Conservation (phyloP, 2,113 vertebrate genomes). For the Microcebus jonahi region DNA sequence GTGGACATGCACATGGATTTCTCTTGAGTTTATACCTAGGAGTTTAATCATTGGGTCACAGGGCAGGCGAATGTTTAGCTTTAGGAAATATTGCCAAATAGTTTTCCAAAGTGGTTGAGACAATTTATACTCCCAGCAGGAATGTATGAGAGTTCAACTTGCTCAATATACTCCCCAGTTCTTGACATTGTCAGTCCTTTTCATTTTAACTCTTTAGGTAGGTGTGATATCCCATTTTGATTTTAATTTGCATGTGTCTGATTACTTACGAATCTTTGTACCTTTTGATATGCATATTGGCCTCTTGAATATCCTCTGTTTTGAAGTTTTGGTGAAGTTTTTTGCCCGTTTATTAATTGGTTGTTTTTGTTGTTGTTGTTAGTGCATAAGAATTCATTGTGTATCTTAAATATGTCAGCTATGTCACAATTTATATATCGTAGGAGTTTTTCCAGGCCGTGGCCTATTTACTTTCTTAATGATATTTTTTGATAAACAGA, state of each 20-base stretch:
- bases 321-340: neutral
- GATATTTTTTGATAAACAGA: neutral
- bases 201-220: neutral
- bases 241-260: neutral
- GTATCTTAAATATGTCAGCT: neutral
- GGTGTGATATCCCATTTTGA: neutral
- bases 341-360: neutral
- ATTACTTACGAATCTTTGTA: neutral
- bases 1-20: neutral
- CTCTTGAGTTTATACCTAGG: neutral
- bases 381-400: neutral
- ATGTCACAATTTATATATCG: neutral
- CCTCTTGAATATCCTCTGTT: neutral
- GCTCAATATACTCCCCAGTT: neutral
- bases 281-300: neutral
- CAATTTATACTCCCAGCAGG: neutral
- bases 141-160: neutral
- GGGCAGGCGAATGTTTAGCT: neutral
- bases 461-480: neutral
- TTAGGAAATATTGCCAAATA: neutral
- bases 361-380: neutral
- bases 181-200: neutral
- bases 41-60: neutral
- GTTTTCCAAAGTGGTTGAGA: neutral
- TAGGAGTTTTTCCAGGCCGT: neutral